Conservation (phyloP, 2,113 vertebrate species). For the Prunella himalayana region DNA sequence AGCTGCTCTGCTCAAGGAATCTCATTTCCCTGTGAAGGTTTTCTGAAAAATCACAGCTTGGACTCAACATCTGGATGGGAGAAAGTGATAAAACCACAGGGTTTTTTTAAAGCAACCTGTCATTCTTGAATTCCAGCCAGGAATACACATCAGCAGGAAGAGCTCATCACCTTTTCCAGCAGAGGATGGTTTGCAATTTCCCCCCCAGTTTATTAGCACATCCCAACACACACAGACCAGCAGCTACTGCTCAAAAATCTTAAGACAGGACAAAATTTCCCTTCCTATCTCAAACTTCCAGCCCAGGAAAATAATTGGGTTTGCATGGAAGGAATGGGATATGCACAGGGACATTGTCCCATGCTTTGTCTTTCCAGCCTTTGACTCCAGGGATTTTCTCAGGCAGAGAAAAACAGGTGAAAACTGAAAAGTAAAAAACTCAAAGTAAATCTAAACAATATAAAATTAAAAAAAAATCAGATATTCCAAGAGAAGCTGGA, state of each 20-base stretch:
- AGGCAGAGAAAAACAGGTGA: neutral
- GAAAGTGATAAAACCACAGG: neutral
- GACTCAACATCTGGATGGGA: neutral
- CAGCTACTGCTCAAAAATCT: neutral
- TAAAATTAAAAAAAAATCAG: neutral
- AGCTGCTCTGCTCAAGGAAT: neutral
- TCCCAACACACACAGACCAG: neutral
- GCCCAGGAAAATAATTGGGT: neutral
- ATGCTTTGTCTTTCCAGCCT: neutral
- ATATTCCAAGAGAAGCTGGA: neutral
- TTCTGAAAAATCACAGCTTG: neutral
- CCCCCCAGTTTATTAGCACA: neutral
- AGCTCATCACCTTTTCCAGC: neutral
- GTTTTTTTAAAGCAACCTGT: neutral
- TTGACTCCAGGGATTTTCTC: neutral
- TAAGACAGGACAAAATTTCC: neutral
- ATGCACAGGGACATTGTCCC: neutral
- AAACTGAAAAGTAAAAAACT: too few species aligned
- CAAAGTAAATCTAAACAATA: neutral
- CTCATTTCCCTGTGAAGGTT: neutral
- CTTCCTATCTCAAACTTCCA: neutral
- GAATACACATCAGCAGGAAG: neutral
- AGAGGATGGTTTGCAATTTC: neutral
- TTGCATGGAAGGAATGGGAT: neutral
- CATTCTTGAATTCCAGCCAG: neutral